Base-by-base conservation (phyloP, 2,113 vertebrate genomes). In the Vicugna pacos region DNA sequence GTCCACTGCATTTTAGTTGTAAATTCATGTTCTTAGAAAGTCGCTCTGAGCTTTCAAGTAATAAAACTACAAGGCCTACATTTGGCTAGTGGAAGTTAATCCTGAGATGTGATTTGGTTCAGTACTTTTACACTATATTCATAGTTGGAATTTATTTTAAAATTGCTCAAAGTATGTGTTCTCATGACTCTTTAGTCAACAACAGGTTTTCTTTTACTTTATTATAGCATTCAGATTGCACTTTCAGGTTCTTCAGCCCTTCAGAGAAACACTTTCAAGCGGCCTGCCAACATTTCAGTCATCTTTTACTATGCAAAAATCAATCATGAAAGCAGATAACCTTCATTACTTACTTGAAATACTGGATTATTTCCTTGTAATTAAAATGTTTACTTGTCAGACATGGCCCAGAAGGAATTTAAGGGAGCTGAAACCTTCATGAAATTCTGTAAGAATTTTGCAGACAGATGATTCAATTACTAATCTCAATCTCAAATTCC, bases 11-110 rank as follows among this genome's bases (percentile, higher is more conserved):
- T 97, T 97, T 97, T 96, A 86, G 96, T 97, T 96, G 93, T 94
- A 97, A 97, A 98, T 95, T 93, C 14, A 92, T 89, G 87, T 97
- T 97, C 97, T 97, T 98, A 89, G 97, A 98, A 97, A 98, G 35
- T 64, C 70, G 14, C 90, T 79, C 22, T 58, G 8, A 64, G 85
- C 82, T 93, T 91, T 94, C 88, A 86, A 95, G 62, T 72, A 90
- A 79, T 60, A 72, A 72, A 65, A 75, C 52, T 46, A 52, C 5
- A 50, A 19, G 16, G 19, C 56, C 56, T 87, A 14, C 19, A 64
- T 65, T 94, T 84, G 50, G n/a, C 48, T 91, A 17, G 3, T 70
- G 48, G 38, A 96, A 83, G 32, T 75, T 88, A 82, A 70, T n/a
- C 64, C 2, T 88, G 60, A 94, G 52, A 73, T 69, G 20, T 42